Base-by-base conservation (phyloP, 2,797 vertebrate genomes). In the Silurus lanzhouensis region DNA sequence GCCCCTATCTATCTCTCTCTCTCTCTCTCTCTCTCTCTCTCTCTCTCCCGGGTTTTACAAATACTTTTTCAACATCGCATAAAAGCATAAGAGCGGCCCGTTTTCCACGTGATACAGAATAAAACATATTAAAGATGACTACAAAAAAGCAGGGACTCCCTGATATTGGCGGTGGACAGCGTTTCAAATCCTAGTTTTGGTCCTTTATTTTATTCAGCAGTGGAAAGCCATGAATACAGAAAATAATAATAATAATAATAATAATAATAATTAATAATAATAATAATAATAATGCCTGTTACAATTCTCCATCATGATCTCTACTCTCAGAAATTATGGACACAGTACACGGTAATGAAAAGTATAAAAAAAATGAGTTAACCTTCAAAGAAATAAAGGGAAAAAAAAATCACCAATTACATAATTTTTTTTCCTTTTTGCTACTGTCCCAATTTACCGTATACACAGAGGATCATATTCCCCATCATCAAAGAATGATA, bases 151-250 rank as follows among this genome's bases (percentile, higher is more conserved):
- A 87, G 92, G 95, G 96, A 97, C 94, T 97, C 97, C 97, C 96
- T 96, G 96, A 96, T 96, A 96, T 97, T 95, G 95, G 96, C 97
- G 96, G 97, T 97, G 98, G 96, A 97, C 96, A 97, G 96, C 96
- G 96, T 98, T 98, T 98, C 97, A 98, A 98, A 97, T 98, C 97
- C 97, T 99, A 99, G 96, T 97, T 99, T 99, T 99, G 98, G 98
- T 99, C 98, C 98, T 99, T 99, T 98, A 99, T 99, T 99, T 98
- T 98, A 99, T 98, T 99, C 97, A 99, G 97, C 98, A 99, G 97
- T 99, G 97, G 98, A 96, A 98, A 98, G 97, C 97, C 97, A 99
- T 99, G 98, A 98, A 98, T 99, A 99, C 98, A 99, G 97, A 99
- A 99, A 96, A 94, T 94, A 98, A 98, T 97, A 97, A 97, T 94